phyloP scores from a whole-genome alignment of 2,797 vertebrate genomes.

The Bovichtus variegatus region DNA sequence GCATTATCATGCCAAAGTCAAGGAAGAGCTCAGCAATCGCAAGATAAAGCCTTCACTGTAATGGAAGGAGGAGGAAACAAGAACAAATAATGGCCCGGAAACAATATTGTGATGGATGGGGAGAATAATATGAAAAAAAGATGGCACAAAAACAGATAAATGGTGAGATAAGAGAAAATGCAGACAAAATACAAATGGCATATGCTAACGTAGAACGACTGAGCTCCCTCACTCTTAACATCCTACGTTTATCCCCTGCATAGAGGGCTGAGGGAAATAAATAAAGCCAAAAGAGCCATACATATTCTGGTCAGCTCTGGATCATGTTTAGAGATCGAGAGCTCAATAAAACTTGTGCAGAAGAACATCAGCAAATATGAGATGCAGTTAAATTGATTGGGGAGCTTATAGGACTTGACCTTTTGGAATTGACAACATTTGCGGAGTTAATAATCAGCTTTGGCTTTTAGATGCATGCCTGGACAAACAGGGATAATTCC shows the following conservation, averaged over 20 bases:
- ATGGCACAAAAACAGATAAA: conserved; percentile 7
- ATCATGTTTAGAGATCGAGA: conserved; percentile 43
- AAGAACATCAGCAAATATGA: conserved; percentile 40
- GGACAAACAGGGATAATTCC: conserved; percentile 1
- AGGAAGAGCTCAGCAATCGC: background rate
- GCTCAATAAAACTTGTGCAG: conserved; percentile 46
- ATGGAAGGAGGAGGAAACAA: background rate
- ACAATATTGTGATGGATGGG: conserved; percentile 12
- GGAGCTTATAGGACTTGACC: background rate
- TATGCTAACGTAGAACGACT: conserved; percentile 6
- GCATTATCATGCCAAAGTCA: conserved; percentile 16
- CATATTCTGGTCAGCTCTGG: conserved; percentile 53
- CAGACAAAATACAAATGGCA: conserved; percentile 28
- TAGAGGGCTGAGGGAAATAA: conserved; percentile 51
- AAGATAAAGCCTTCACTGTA: conserved; percentile 14
- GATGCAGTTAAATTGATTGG: conserved; percentile 22
- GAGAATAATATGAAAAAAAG: background rate
- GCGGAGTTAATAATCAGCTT: background rate
- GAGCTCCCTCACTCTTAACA: conserved; percentile 33
- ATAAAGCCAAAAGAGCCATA: conserved; percentile 46
- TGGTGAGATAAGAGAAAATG: conserved; percentile 7
- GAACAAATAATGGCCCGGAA: background rate
- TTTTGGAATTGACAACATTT: conserved; percentile 1
- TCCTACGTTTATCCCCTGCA: conserved; percentile 37
- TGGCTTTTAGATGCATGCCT: background rate